Percentiles rank a stretch among this genome's conserved stretches.
Conservation (phyloP, 2,888 invertebrate genomes). For the Leptinotarsa juncta region DNA sequence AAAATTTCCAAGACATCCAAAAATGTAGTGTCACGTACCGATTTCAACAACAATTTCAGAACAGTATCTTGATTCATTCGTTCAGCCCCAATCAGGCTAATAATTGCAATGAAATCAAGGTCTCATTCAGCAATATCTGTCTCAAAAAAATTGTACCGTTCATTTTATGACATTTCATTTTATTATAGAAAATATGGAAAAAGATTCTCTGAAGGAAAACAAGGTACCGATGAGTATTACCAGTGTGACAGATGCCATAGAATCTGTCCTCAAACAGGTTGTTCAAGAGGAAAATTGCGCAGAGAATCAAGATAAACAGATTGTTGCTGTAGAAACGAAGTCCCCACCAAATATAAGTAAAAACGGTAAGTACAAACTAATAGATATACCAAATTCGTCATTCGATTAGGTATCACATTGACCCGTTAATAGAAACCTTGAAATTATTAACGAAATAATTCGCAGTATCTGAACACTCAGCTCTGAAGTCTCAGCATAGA, state of each 20-base stretch:
- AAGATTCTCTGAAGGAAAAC: conserved; percentile 62
- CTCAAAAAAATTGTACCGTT: background rate
- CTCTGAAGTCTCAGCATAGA: too few species aligned
- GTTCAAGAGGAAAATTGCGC: conserved; percentile 36
- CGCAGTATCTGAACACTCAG: too few species aligned
- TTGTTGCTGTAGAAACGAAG: conserved; percentile 31
- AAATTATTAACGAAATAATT: too few species aligned
- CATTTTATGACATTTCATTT: conserved; percentile 19
- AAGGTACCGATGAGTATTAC: conserved; percentile 59
- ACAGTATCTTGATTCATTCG: too few species aligned
- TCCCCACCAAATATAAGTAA: conserved; percentile 29
- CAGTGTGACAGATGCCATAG: conserved; percentile 68
- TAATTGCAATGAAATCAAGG: too few species aligned
- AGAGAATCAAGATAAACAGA: conserved; percentile 38
- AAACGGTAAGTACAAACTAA: conserved; percentile 34
- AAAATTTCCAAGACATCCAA: too few species aligned
- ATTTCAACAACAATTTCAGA: too few species aligned
- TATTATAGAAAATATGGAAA: conserved; percentile 51
- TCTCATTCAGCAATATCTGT: conserved; percentile 2
- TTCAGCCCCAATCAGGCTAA: too few species aligned
- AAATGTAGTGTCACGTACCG: too few species aligned
- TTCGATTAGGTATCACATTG: too few species aligned
- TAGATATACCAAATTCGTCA: background rate
- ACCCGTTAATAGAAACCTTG: too few species aligned
- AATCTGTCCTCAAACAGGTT: conserved; percentile 67